A percentile compares a stretch with the other conserved stretches of the same genome.
These are phyloP conservation scores for Platyrinchus mystaceus DNA, from an alignment of 2,797 vertebrate genomes.

Conservation along the genomic window DNA sequence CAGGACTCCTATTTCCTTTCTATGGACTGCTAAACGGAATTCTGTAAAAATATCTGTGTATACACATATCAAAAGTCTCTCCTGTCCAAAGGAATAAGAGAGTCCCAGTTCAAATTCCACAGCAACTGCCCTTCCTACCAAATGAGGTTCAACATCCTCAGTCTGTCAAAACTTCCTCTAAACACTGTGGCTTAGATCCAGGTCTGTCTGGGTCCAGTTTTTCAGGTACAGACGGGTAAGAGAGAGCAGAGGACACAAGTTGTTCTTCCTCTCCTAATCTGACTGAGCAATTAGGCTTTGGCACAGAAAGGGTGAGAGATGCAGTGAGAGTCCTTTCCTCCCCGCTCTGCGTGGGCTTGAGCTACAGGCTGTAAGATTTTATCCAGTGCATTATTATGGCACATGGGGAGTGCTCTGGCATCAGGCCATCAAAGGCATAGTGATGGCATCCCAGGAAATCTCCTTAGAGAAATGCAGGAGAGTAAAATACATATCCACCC, in stretches of 20 bases:
- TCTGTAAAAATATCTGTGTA: neutral
- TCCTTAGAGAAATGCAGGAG: neutral
- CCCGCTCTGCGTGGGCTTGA: neutral
- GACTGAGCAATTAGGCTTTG: constrained; percentile 17
- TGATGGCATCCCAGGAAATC: neutral
- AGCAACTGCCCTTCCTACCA: neutral
- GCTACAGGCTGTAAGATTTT: neutral
- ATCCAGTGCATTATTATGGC: neutral
- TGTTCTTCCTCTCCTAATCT: neutral
- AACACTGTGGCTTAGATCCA: neutral
- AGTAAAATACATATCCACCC: neutral
- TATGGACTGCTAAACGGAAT: neutral
- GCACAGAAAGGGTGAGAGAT: neutral
- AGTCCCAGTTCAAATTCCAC: neutral
- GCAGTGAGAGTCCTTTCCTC: neutral
- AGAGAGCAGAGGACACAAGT: neutral
- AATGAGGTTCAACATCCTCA: neutral
- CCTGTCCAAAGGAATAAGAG: neutral
- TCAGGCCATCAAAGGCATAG: neutral
- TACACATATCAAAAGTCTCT: neutral
- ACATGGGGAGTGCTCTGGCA: neutral
- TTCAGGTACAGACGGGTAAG: neutral
- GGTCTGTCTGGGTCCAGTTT: neutral
- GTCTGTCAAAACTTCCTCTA: constrained; percentile 29
- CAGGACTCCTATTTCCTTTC: constrained; percentile 16